Evolutionary conservation across 2,113 vertebrate genomes (phyloP).

Genomic region (Leptodactylus fuscus): DNA sequence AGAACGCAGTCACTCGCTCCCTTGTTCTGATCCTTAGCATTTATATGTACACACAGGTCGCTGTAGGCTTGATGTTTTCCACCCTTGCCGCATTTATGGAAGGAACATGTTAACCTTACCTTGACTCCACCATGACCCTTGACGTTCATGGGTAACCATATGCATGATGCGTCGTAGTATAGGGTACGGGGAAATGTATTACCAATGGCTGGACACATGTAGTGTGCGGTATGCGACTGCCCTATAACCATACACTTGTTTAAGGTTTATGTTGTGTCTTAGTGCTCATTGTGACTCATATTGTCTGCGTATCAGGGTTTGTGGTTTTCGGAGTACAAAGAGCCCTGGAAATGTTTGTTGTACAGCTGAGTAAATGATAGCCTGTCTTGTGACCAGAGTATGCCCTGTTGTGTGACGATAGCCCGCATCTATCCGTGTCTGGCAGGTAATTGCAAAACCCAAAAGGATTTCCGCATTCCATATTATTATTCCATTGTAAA

Average conservation of each 20-base stretch:
- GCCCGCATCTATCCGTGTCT: constrained; percentile 13
- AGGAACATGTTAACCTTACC: no score
- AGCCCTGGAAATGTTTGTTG: constrained; percentile 9
- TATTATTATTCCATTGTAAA: constrained; percentile 24
- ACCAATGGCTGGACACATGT: background rate
- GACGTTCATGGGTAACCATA: background rate
- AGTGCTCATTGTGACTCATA: background rate
- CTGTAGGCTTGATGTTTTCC: no score
- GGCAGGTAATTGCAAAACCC: constrained; percentile 37
- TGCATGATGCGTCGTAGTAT: no score
- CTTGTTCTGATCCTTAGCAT: no score
- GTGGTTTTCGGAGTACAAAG: background rate
- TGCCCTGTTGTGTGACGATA: background rate
- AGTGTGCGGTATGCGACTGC: background rate
- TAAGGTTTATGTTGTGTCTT: background rate
- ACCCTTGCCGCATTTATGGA: no score
- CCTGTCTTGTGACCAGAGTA: background rate
- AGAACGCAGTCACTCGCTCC: no score
- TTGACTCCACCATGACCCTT: background rate
- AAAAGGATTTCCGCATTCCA: constrained; percentile 48
- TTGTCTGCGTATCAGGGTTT: background rate
- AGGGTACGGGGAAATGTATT: no score
- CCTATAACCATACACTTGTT: background rate
- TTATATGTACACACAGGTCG: no score
- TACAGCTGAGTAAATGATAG: background rate